These are phyloP conservation scores for Merops nubicus DNA, from an alignment of 2,113 vertebrate genomes.

Conservation along the genomic window DNA sequence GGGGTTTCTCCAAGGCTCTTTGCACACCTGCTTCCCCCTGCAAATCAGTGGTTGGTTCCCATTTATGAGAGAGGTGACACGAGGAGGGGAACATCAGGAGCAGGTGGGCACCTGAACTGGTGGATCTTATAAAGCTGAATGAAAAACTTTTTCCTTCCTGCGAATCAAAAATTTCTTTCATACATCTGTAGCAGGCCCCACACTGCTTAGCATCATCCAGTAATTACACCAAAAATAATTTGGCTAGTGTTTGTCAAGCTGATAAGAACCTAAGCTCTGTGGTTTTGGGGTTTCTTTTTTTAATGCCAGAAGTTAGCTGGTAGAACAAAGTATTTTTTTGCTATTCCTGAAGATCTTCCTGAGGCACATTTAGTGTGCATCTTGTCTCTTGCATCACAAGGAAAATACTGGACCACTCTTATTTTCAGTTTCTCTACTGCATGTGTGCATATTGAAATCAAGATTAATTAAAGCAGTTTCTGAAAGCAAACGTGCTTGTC, in stretches of 20 bases:
- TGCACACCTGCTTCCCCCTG: background rate
- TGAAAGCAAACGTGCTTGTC: background rate
- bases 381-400: background rate
- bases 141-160: background rate
- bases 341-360: background rate
- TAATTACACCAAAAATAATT: background rate
- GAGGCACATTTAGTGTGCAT: background rate
- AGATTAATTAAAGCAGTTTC: background rate
- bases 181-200: fast-evolving
- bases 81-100: background rate
- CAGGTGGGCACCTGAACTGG: background rate
- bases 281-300: background rate
- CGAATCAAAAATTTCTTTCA: background rate
- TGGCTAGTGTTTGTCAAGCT: background rate
- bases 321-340: background rate
- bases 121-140: background rate
- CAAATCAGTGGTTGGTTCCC: background rate
- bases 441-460: background rate
- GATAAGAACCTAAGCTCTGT: background rate
- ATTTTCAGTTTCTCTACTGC: background rate
- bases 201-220: background rate
- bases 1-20: background rate
- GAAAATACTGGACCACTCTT: background rate
- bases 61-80: fast-evolving
- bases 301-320: background rate